phyloP scores from a whole-genome alignment of 2,113 vertebrate genomes.

The Polypterus senegalus region DNA sequence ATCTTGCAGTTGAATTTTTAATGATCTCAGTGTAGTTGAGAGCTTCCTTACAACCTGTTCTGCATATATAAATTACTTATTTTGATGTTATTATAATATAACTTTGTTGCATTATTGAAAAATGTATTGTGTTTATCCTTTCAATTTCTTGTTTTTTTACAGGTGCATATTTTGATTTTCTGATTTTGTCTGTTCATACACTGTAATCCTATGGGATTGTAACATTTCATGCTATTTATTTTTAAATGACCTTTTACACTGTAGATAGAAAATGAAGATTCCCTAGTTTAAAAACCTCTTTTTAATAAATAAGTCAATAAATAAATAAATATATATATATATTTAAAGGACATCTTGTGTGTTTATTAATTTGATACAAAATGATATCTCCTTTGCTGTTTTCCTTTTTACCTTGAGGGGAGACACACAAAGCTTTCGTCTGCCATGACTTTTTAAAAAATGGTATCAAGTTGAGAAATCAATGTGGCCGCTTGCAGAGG shows the following conservation, averaged over 20 bases:
- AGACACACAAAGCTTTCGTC: too few relatives aligned
- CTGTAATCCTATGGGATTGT: constrained; percentile 7
- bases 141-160: constrained; percentile 22
- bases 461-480: too few relatives aligned
- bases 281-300: constrained; percentile 17
- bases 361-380: too few relatives aligned
- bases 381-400: too few relatives aligned
- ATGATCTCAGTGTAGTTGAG: not conserved
- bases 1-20: not conserved
- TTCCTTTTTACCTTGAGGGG: too few relatives aligned
- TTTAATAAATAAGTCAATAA: constrained; percentile 45
- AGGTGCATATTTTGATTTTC: constrained; percentile 20
- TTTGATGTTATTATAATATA: constrained; percentile 7
- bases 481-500: too few relatives aligned
- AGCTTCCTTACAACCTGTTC: constrained; percentile 6
- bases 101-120: constrained; percentile 9
- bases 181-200: constrained; percentile 15
- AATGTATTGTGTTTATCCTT: constrained; percentile 7
- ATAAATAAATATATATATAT: constrained; percentile 17
- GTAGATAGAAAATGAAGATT: constrained; percentile 34
- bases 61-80: not conserved
- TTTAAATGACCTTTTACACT: constrained; percentile 51
- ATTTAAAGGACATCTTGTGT: too few relatives aligned
- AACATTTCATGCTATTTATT: not conserved
- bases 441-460: too few relatives aligned